These are phyloP conservation scores for Cynocephalus volans DNA, from an alignment of 2,113 vertebrate genomes.

Conservation along the genomic window DNA sequence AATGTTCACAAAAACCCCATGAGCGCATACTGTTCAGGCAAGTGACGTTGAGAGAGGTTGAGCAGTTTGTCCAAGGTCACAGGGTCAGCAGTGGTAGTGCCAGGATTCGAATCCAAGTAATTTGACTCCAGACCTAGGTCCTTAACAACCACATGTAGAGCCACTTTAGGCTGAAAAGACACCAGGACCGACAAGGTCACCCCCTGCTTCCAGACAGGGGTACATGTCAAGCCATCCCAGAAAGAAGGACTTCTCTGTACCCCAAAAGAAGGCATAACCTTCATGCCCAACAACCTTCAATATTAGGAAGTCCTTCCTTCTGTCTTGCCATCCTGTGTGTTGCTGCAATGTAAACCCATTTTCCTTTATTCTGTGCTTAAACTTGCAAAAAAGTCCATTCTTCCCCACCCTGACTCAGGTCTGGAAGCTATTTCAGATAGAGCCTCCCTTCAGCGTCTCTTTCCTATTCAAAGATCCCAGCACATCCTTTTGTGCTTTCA, in stretches of 20 bases:
- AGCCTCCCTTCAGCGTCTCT: constrained; percentile 23
- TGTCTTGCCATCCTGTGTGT: neutral
- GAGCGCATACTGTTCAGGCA: neutral
- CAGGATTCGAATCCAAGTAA: neutral
- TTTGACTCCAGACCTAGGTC: neutral
- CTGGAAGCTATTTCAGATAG: constrained; percentile 27
- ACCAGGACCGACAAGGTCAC: neutral
- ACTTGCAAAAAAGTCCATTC: constrained; percentile 22
- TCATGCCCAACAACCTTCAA: neutral
- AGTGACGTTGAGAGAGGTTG: constrained; percentile 29
- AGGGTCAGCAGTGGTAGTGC: constrained; percentile 26
- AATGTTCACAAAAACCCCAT: neutral
- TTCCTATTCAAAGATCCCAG: constrained; percentile 72
- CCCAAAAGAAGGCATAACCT: constrained; percentile 55
- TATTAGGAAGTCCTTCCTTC: constrained; percentile 38
- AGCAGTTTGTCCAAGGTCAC: constrained; percentile 79
- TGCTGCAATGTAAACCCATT: neutral
- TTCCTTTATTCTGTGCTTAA: constrained; percentile 47
- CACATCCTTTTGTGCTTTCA: constrained; percentile 73
- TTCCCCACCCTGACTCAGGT: neutral
- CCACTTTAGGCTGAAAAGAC: constrained; percentile 37
- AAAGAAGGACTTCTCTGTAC: neutral
- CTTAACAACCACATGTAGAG: neutral
- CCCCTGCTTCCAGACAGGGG: neutral
- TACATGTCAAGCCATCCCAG: neutral